Evolutionary conservation across 2,113 vertebrate genomes (phyloP).

Genomic region (Ploceus nigricollis): DNA sequence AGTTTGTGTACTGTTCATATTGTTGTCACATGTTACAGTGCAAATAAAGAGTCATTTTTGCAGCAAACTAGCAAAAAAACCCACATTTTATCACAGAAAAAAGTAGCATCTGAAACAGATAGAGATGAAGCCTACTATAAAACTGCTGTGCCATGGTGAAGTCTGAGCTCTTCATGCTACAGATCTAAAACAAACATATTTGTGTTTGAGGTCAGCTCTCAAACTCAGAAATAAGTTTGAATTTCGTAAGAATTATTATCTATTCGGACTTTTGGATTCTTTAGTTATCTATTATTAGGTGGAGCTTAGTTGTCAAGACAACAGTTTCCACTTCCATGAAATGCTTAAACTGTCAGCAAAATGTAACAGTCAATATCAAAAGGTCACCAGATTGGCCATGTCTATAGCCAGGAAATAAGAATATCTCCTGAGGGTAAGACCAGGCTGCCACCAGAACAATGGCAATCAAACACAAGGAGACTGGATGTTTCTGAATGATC

Average conservation of each 20-base stretch:
- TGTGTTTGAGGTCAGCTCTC: background rate
- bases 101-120: background rate
- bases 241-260: background rate
- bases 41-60: background rate
- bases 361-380: background rate
- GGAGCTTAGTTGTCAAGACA: conserved; percentile 60
- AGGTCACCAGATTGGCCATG: background rate
- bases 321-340: conserved; percentile 34
- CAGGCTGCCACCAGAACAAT: background rate
- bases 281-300: conserved; percentile 55
- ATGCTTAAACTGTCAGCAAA: conserved; percentile 11
- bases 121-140: background rate
- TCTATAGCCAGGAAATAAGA: background rate
- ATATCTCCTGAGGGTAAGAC: background rate
- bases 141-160: background rate
- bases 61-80: background rate
- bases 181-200: background rate
- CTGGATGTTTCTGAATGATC: background rate
- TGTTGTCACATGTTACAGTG: background rate
- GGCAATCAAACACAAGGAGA: background rate
- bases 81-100: background rate
- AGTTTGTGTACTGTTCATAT: background rate
- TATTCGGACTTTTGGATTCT: conserved; percentile 10
- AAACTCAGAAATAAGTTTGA: background rate
- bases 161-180: background rate